Evolutionary conservation across 2,888 invertebrate genomes (phyloP).

Genomic region (Nasonia oneida): DNA sequence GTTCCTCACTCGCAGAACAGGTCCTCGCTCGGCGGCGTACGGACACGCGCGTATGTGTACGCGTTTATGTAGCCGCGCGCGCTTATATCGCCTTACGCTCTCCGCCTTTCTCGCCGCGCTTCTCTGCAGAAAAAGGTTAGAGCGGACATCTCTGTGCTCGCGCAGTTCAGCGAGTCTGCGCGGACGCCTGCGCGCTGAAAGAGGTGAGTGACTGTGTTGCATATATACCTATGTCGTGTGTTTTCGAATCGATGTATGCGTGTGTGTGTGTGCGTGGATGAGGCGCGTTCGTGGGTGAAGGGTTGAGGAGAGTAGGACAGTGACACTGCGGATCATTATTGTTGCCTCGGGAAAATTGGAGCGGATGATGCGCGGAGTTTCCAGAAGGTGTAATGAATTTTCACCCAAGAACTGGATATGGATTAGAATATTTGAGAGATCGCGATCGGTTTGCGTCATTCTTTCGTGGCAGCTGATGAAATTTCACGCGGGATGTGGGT

Average conservation of each 20-base stretch:
- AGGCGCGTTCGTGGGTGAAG: neutral
- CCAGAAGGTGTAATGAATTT: neutral
- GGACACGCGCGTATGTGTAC: neutral
- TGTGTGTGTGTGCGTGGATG: neutral
- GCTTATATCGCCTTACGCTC: neutral
- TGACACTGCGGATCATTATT: neutral
- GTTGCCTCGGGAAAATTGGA: neutral
- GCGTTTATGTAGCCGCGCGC: too few species aligned
- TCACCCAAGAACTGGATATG: neutral
- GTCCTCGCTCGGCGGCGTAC: constrained; percentile 25
- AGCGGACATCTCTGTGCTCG: neutral
- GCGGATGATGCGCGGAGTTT: neutral
- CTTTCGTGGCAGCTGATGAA: neutral
- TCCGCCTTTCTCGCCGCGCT: constrained; percentile 6
- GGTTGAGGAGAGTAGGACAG: constrained; percentile 8
- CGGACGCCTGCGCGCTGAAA: constrained; percentile 28
- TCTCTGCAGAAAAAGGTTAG: constrained; percentile 6
- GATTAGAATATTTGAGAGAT: neutral
- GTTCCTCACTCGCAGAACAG: constrained; percentile 25
- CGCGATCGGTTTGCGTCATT: neutral
- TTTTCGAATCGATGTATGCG: neutral
- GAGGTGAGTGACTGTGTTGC: constrained; percentile 2
- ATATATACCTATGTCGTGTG: neutral
- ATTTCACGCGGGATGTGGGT: neutral
- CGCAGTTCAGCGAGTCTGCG: constrained; percentile 32